Percentiles rank a stretch among this genome's conserved stretches.
Conservation (phyloP, 2,113 vertebrate species). For the Diphyllodes magnificus region DNA sequence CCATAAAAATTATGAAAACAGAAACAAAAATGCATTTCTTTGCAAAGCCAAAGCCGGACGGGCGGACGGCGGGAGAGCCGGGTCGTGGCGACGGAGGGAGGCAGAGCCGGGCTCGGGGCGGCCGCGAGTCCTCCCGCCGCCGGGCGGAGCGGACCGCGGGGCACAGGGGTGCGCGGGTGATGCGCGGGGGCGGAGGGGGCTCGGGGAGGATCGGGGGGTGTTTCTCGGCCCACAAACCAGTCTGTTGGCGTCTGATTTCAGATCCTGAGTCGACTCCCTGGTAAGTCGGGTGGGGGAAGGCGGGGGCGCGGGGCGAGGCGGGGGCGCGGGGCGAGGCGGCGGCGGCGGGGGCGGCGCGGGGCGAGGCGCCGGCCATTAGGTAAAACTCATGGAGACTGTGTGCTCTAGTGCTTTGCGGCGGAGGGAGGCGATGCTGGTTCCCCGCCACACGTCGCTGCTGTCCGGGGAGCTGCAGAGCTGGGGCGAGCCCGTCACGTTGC, state of each 20-base stretch:
- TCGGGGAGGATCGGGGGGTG: not conserved
- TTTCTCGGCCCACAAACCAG: conserved; percentile 62
- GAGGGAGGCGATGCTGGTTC: conserved; percentile 96
- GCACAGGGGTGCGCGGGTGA: not conserved
- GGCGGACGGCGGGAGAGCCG: not conserved
- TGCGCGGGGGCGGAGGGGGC: not conserved
- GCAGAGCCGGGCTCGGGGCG: not conserved
- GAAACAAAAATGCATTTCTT: not conserved
- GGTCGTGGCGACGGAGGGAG: not conserved
- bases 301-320: not conserved
- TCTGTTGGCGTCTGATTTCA: conserved; percentile 67
- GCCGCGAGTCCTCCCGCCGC: not conserved
- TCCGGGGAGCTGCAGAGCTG: conserved; percentile 97
- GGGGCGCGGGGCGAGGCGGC: not conserved
- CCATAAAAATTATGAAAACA: not conserved
- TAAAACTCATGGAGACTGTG: conserved; percentile 99
- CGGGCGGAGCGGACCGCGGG: not conserved
- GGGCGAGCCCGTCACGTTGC: conserved; percentile 90
- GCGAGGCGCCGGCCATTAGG: conserved; percentile 72
- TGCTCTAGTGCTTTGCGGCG: conserved; percentile 98
- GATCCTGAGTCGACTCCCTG: conserved; percentile 78
- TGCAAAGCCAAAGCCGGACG: conserved; percentile 26
- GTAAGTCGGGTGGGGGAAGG: conserved; percentile 32
- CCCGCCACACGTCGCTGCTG: conserved; percentile 97
- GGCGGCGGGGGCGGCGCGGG: not conserved